These are phyloP conservation scores for Pristionchus exspectatus DNA, from an alignment of 2,888 invertebrate genomes.

Conservation along the genomic window DNA sequence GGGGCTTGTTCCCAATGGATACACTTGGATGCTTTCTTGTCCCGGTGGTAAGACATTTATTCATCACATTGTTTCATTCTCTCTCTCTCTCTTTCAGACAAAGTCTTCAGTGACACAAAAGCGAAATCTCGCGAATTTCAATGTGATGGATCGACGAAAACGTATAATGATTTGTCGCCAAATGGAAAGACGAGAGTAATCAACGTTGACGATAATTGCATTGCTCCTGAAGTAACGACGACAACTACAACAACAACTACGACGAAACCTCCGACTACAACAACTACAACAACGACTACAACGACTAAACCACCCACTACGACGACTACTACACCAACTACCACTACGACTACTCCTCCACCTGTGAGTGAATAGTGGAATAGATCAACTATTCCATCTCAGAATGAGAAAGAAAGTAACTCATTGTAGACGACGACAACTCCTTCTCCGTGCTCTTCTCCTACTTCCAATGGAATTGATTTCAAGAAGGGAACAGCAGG, in stretches of 20 bases:
- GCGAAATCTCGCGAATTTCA: not conserved
- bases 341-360: not conserved
- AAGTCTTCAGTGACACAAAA: slow-evolving; percentile 25
- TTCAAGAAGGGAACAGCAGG: slow-evolving; percentile 33
- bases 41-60: not conserved
- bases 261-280: not conserved
- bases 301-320: not conserved
- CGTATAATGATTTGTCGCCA: slow-evolving; percentile 25
- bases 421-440: slow-evolving; percentile 34
- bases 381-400: not conserved
- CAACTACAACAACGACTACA: not conserved
- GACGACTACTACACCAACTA: slow-evolving; percentile 19
- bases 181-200: slow-evolving; percentile 10
- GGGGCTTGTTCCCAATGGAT: not conserved
- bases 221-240: not conserved
- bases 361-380: not conserved
- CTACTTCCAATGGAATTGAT: not conserved
- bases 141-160: slow-evolving; percentile 52
- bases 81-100: not conserved
- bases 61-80: too few species aligned
- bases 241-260: slow-evolving; percentile 32
- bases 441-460: not conserved
- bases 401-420: not conserved
- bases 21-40: slow-evolving; percentile 14
- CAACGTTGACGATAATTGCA: slow-evolving; percentile 31